A percentile compares a stretch with the other conserved stretches of the same genome.
Conservation (phyloP, 1,140 invertebrate species). For the Drosophila repleta region DNA sequence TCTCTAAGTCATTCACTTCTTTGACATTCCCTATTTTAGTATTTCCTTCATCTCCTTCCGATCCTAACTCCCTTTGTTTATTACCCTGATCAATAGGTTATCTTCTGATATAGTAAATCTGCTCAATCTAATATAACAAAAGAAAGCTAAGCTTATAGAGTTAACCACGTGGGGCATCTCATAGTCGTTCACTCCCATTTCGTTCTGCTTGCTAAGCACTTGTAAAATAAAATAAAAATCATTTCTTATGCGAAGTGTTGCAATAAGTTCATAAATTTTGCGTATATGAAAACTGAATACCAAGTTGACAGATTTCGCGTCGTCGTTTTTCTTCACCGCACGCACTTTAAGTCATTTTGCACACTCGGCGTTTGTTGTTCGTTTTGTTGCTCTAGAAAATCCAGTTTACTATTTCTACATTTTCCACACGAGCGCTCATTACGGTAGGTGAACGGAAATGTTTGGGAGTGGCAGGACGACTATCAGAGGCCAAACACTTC, state of each 20-base stretch:
- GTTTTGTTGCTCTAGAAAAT: not conserved
- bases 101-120: too few relatives aligned
- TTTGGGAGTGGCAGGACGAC: constrained; percentile 9
- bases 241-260: constrained; percentile 1
- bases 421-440: not conserved
- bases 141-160: too few relatives aligned
- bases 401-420: constrained; percentile 7
- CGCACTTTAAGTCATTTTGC: constrained; percentile 7
- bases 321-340: not conserved
- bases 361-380: not conserved
- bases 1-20: too few relatives aligned
- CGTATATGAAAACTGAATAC: constrained; percentile 10
- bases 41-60: too few relatives aligned
- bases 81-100: too few relatives aligned
- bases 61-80: too few relatives aligned
- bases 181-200: not conserved
- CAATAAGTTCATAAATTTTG: constrained; percentile 17
- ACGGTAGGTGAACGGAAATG: not conserved
- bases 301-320: constrained; percentile 3
- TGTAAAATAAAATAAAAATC: not conserved
- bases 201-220: not conserved
- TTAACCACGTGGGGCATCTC: not conserved
- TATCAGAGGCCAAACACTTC: not conserved
- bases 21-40: too few relatives aligned
- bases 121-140: too few relatives aligned